Conservation (phyloP, 2,888 invertebrate genomes). For the Disparrhopalites patrizii region DNA sequence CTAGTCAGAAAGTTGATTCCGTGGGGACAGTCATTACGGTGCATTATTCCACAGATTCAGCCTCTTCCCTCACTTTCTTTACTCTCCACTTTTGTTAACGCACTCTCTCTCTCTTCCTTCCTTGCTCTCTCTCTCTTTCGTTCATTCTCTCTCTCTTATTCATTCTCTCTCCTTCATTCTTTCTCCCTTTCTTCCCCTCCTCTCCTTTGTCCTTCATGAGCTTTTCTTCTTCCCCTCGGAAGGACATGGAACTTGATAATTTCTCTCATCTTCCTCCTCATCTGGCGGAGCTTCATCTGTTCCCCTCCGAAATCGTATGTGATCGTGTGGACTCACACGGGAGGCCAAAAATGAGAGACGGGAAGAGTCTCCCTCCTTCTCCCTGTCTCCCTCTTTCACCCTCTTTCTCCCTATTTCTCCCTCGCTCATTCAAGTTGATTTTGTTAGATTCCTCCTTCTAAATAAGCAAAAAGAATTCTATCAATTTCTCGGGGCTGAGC, state of each 20-base stretch:
- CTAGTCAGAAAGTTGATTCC: slow-evolving; percentile 16
- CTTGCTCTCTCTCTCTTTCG: neutral
- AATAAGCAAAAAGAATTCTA: slow-evolving; percentile 27
- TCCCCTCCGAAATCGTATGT: neutral
- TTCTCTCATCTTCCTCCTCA: neutral
- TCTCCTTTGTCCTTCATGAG: neutral
- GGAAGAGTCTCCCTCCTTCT: neutral
- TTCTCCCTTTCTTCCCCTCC: neutral
- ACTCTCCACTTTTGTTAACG: neutral
- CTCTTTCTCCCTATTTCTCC: slow-evolving; percentile 1
- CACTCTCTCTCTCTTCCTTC: too few relatives aligned
- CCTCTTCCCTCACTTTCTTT: neutral
- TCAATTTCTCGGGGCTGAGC: slow-evolving; percentile 11
- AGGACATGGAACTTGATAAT: neutral
- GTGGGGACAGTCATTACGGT: slow-evolving; percentile 33
- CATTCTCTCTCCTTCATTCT: too few relatives aligned
- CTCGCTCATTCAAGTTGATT: slow-evolving; percentile 15
- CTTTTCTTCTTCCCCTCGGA: neutral
- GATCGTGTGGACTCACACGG: too few relatives aligned
- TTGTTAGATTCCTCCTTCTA: slow-evolving; percentile 22
- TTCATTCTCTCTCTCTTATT: neutral
- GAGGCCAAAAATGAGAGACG: too few relatives aligned
- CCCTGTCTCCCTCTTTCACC: neutral
- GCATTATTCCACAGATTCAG: slow-evolving; percentile 20
- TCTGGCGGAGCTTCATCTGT: neutral